Conservation (phyloP, 64 coral and sea anemone species). For the Montipora efflorescens region DNA sequence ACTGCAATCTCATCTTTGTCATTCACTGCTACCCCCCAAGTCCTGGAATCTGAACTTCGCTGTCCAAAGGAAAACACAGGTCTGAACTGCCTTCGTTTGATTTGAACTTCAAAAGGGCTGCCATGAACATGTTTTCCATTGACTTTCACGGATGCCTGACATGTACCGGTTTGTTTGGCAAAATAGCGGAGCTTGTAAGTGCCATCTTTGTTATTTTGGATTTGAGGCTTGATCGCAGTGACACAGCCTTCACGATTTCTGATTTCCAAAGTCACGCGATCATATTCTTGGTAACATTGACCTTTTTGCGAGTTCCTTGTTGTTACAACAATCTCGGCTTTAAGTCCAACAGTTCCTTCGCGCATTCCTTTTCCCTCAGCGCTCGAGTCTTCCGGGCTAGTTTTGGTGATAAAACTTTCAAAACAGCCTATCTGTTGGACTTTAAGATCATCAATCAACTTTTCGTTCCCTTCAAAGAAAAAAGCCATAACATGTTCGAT, state of each 20-base stretch:
- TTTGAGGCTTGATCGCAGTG: not conserved
- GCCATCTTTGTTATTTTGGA: slow-evolving; percentile 61
- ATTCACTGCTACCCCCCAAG: slow-evolving; percentile 54
- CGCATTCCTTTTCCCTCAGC: not conserved
- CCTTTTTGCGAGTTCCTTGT: not conserved
- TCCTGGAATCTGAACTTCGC: not conserved
- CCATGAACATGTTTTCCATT: not conserved
- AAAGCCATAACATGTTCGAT: too few species aligned
- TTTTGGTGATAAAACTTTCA: too few species aligned
- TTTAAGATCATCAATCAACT: too few species aligned
- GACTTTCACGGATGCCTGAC: too few species aligned
- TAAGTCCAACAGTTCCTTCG: slow-evolving; percentile 65
- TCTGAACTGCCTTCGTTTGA: slow-evolving; percentile 32
- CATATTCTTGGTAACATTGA: slow-evolving; percentile 20
- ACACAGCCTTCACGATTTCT: not conserved
- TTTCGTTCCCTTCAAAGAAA: too few species aligned
- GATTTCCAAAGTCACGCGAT: slow-evolving; percentile 15
- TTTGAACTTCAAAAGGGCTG: not conserved
- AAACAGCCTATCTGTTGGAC: too few species aligned
- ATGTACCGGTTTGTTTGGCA: too few species aligned
- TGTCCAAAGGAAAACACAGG: slow-evolving; percentile 35
- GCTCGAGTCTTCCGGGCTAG: too few species aligned
- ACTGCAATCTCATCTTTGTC: slow-evolving; percentile 43
- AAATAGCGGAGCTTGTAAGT: not conserved
- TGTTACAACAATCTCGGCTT: slow-evolving; percentile 47